Evolutionary conservation across 2,888 invertebrate species (phyloP), one percentile per base, ranked within the genome.

Genomic region (Platycnemis pennipes): DNA sequence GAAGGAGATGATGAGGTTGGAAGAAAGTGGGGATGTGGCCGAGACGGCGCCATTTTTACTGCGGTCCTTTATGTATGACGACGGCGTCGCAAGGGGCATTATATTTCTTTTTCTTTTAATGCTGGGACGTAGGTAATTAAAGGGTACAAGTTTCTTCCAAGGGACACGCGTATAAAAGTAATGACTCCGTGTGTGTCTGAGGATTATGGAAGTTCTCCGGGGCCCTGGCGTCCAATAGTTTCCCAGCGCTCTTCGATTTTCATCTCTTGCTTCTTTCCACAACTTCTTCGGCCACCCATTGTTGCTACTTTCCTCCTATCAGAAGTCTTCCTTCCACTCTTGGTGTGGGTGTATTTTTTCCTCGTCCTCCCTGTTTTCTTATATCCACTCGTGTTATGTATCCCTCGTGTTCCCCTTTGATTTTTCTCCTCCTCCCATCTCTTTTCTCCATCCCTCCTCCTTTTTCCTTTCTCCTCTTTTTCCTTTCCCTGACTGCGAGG

Each of bases 181-280:
- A 87, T n/a, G 26, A 26, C 46, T 45, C 1, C 26, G 22, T 22
- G 37, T 44, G 16, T 16, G 4, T 86, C 0, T 86, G 19, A 45
- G 44, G 22, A 87, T 87, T n/a, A 87, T 26, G 46, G n/a, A 44
- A 44, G 44, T 46, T 91, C 91, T 91, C 44, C 26, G 44, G 16
- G 63, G 44, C 56, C 26, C 56, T 91, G 44, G 63, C 91, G n/a
- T 91, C 91, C 91, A 91, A 91, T 91, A 91, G 44, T 63, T 69
- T 69, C 63, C 3, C 42, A 31, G 45, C 63, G 13, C 37, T 56
- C 44, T 77, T 37, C 37, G 77, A 77, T 11, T 77, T 13, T 77
- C 77, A 37, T 77, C 77, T 37, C 13, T 63, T 11, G 77, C 77
- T 37, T 37, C 13, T 37, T 26, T 77, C 77, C 37, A 13, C 2